Evolutionary conservation across 2,888 invertebrate genomes (phyloP), one percentile per base, ranked within the genome.

Genomic region (Epirrita christyi): DNA sequence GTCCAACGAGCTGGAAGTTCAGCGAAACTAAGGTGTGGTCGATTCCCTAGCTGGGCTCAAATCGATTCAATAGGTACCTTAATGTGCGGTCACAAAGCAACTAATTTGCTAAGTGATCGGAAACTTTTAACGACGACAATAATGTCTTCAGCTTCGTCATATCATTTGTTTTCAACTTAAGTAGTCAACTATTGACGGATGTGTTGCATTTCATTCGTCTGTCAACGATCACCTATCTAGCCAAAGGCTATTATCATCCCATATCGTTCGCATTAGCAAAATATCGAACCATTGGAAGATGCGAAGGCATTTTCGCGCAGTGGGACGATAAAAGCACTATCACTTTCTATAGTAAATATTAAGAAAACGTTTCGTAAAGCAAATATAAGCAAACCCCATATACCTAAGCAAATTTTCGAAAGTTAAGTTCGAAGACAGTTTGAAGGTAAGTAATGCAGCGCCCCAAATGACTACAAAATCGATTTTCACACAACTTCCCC

Each of bases 401-500:
- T 21, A 4, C 21, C 4, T 21, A 21, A 21, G 36, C 5, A 28
- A 1, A 38, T 29, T 45, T 28, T 15, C 29, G 38, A 45, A 46
- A 53, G 21, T 45, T 41, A 53, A 27, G 27, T 45, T n/a, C n/a
- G n/a, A n/a, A n/a, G n/a, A n/a, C n/a, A n/a, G n/a, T n/a, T n/a
- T n/a, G n/a, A 21, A 41, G 21, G 10, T n/a, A n/a, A n/a, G 42
- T 46, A 46, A 34, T 15, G 1, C 28, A 50, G 37, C 27, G 59
- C 51, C 51, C 21, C 21, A 55, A 55, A 48, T 46, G 34, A 28
- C 53, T 37, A 9, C 14, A 38, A 32, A 45, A 58, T 58, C 49
- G 58, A 58, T 58, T 52, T 49, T 44, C 29, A 41, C 52, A 49
- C 41, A 41, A 44, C 40, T 49, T 32, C 48, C 49, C 32, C 45